phyloP scores from a whole-genome alignment of 1,140 invertebrate species.

The Drosophila subpulchrella region DNA sequence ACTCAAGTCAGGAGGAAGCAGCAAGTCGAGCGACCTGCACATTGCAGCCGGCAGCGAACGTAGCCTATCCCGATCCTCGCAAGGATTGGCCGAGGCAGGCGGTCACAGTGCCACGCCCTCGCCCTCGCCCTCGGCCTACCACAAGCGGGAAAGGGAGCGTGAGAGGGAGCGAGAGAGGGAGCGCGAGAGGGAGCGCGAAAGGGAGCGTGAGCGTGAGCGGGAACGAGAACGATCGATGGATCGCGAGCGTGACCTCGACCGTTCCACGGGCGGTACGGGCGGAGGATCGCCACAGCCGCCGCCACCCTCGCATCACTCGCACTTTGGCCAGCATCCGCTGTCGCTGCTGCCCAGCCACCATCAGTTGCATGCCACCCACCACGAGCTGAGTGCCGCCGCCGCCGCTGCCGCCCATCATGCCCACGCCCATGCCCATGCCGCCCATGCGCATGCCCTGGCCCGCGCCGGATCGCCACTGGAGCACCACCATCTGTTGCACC shows the following conservation, averaged over 20 bases:
- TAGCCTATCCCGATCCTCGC: slow-evolving; percentile 60
- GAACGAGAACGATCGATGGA: slow-evolving; percentile 54
- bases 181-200: slow-evolving; percentile 35
- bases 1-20: slow-evolving; percentile 24
- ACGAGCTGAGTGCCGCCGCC: slow-evolving; percentile 66
- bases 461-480: slow-evolving; percentile 75
- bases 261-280: slow-evolving; percentile 3
- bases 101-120: slow-evolving; percentile 55
- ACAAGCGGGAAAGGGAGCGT: slow-evolving; percentile 31
- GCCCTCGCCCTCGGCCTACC: slow-evolving; percentile 47
- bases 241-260: slow-evolving; percentile 48
- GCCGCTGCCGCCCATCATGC: slow-evolving; percentile 48
- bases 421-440: slow-evolving; percentile 39
- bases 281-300: slow-evolving; percentile 44
- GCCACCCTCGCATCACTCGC: slow-evolving; percentile 60
- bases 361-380: slow-evolving; percentile 65
- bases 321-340: slow-evolving; percentile 66
- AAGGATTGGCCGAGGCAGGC: slow-evolving; percentile 37
- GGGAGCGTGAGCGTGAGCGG: slow-evolving; percentile 6
- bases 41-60: slow-evolving; percentile 51
- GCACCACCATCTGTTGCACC: slow-evolving; percentile 75
- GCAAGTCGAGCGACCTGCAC: slow-evolving; percentile 38
- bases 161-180: slow-evolving; percentile 39
- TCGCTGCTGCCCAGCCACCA: slow-evolving; percentile 65
- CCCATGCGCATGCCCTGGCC: slow-evolving; percentile 63